Evolutionary conservation across 2,113 vertebrate genomes (phyloP).

Genomic region (Hippolais icterina): DNA sequence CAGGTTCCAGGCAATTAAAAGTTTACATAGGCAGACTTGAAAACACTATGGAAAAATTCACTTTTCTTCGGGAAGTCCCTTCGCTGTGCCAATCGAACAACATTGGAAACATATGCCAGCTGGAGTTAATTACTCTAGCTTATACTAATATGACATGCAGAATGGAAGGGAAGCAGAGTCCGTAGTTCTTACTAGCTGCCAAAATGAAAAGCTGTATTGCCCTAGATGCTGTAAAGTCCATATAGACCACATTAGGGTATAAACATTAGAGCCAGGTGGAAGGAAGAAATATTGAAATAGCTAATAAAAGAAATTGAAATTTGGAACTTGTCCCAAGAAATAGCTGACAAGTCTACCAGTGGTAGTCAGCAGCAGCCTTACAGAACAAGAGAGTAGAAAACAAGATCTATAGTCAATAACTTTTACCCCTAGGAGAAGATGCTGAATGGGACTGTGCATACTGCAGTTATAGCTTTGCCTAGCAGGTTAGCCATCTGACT

Average conservation of each 20-base stretch:
- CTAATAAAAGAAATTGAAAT: slow-evolving; percentile 22
- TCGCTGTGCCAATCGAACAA: slow-evolving; percentile 39
- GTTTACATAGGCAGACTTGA: slow-evolving; percentile 55
- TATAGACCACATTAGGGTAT: background rate
- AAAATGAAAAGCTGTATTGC: slow-evolving; percentile 40
- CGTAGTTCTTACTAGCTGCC: background rate
- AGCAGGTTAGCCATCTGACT: slow-evolving; percentile 63
- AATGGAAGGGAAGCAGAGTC: slow-evolving; percentile 19
- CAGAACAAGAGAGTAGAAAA: background rate
- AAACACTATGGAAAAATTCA: slow-evolving; percentile 19
- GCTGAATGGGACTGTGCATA: background rate
- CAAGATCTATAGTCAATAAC: background rate
- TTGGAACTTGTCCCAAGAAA: background rate
- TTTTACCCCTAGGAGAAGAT: background rate
- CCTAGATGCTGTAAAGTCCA: background rate
- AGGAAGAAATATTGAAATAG: slow-evolving; percentile 13
- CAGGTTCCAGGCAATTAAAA: slow-evolving; percentile 63
- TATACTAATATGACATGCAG: slow-evolving; percentile 45
- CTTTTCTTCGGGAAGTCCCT: slow-evolving; percentile 61
- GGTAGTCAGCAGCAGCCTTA: background rate
- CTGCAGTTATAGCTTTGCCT: slow-evolving; percentile 46
- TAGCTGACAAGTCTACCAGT: background rate
- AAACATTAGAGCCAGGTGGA: background rate
- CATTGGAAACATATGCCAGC: slow-evolving; percentile 58
- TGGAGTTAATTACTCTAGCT: slow-evolving; percentile 61